Evolutionary conservation across 2,113 vertebrate genomes (phyloP), one percentile per base, ranked within the genome.

Genomic region (Silurus meridionalis): DNA sequence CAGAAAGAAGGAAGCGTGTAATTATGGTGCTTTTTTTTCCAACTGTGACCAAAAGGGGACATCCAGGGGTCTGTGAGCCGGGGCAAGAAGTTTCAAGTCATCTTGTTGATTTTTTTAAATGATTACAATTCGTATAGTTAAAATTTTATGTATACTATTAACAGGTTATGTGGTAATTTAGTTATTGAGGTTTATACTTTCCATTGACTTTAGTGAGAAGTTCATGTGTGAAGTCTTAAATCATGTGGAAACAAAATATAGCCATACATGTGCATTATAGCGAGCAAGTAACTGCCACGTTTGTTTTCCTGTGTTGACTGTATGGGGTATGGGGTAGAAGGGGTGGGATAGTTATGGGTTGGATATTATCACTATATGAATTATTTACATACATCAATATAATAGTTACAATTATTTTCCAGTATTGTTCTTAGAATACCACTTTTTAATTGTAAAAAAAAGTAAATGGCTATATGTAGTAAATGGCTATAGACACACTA

Each of bases 381-480:
- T 66, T 71, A 23, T 66, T 77, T 77, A 85, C 28, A 55, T 60
- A 71, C 69, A 77, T 83, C 82, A 46, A 48, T 69, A 84, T 82
- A 71, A 84, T 78, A 83, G 79, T 87, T 87, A 83, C 67, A 69
- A 25, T 69, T 87, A 5, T 89, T 55, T 78, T 82, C 23, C 75
- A 46, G 81, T 71, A 9, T 53, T 83, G 25, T 66, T 84, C 77
- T 11, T 84, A 85, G 71, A 80, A 69, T 75, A 46, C 48, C 15
- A 88, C 87, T 83, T 90, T 83, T 91, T n/a, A 53, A 85, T 74
- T 94, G 93, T 93, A 92, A 92, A n/a, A n/a, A n/a, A n/a, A n/a
- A 93, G 87, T 37, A 57, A 52, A 88, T n/a, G 23, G 57, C n/a
- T 86, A 37, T 37, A 37, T 37, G 37, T 37, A 37, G 37, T 37